Evolutionary conservation across 2,113 vertebrate genomes (phyloP), one percentile per base, ranked within the genome.

Genomic region (Gadus chalcogrammus): DNA sequence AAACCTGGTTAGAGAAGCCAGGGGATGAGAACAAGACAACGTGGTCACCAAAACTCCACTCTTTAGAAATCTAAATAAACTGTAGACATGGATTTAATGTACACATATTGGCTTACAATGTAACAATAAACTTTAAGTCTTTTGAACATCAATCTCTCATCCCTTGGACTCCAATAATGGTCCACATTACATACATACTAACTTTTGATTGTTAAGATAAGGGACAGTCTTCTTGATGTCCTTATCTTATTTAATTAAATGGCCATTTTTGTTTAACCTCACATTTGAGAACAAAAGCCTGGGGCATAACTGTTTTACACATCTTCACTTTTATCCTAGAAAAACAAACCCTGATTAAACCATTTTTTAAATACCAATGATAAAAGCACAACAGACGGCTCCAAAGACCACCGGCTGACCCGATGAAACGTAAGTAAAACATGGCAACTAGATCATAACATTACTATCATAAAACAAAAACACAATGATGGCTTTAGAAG

Each of bases 341-440:
- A 67, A 84, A 75, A 87, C 31, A 61, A 35, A 69, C 87, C 85
- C 85, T 83, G 82, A 88, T 89, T 48, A 74, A 79, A 82, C 81
- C 81, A 20, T 73, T 64, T 27, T 61, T 61, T 73, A 77, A 69
- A 85, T 64, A 85, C 68, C 64, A 70, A 81, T 72, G 56, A 61
- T 11, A 76, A 70, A 58, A 64, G 31, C 35, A 68, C 48, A 63
- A 73, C 4, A 9, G 22, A 75, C 53, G 81, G 24, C 1, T 73
- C 24, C 75, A 76, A 22, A 68, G 62, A 69, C 67, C 59, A 64
- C 67, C 79, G 62, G 17, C 53, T 59, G 62, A 0, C n/a, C 69
- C 67, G 58, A 70, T 65, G 22, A 75, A 82, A 79, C 71, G 63
- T 76, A 61, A 48, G 15, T 64, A 60, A 61, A 75, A 77, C 18